Conservation (phyloP, 2,888 invertebrate genomes). For the Hanleya hanleyi region DNA sequence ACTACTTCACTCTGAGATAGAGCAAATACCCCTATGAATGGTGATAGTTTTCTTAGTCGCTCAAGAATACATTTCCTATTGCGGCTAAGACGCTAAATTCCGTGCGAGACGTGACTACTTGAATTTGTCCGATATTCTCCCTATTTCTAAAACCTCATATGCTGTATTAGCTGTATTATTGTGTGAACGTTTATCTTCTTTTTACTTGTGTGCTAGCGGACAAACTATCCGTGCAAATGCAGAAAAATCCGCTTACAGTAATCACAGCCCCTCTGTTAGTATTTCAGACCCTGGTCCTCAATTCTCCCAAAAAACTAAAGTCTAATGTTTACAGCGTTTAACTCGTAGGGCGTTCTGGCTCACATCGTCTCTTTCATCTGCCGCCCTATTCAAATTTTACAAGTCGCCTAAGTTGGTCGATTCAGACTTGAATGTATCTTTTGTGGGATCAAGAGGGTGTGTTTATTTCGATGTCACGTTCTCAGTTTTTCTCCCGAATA, state of each 20-base stretch:
- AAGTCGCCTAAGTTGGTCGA: neutral
- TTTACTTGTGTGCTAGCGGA: neutral
- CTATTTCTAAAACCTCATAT: neutral
- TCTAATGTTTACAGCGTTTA: neutral
- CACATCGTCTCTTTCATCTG: neutral
- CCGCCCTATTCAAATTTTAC: neutral
- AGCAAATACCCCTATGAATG: neutral
- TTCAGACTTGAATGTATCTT: neutral
- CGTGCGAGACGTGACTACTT: neutral
- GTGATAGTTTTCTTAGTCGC: neutral
- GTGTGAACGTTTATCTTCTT: slow-evolving; percentile 2
- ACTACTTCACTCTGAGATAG: neutral
- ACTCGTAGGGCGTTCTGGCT: neutral
- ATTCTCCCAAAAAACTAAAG: neutral
- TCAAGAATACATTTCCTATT: neutral
- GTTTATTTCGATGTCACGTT: neutral
- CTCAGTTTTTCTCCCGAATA: too few relatives aligned
- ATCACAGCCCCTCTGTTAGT: neutral
- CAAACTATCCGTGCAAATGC: slow-evolving; percentile 2
- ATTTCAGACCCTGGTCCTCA: neutral
- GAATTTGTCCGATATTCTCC: neutral
- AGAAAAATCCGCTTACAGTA: neutral
- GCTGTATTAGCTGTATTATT: slow-evolving; percentile 4
- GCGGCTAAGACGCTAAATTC: neutral
- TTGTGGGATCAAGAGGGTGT: neutral